Base-by-base conservation (phyloP, 2,888 invertebrate species). In the Netelia inedita region DNA sequence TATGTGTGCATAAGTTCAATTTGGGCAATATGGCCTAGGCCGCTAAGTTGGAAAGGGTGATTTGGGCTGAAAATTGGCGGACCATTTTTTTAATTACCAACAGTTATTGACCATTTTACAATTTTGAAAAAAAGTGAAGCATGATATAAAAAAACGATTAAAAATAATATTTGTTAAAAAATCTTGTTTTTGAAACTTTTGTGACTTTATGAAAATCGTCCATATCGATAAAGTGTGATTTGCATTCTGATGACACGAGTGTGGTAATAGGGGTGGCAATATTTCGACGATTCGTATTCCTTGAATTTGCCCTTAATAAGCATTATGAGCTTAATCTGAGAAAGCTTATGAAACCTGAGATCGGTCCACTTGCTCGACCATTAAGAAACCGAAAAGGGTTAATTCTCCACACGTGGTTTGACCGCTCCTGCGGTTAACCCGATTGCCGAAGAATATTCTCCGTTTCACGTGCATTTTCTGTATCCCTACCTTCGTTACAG, bases 371-470 rank as follows among this genome's bases (percentile, higher is more conserved):
- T 68, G 46, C 16, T 35, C 41, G 53, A 78, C 57, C 59, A 63
- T 57, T 69, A 65, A 85, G 78, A 57, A 78, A 79, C 57, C 81
- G 55, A 66, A 57, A 74, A 82, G 74, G 78, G 82, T 66, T 43
- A 3, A 72, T 76, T 35, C 50, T 43, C 53, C 65, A 72, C 59
- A 28, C 41, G 59, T 53, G 68, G 76, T 79, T 68, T 21, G 73
- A 79, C 69, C 68, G 5, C 23, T 16, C 53, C 71, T 82, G 71
- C 28, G 85, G 85, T 75, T 23, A 28, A 50, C 28, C 28, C 73
- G 23, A 74, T 80, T 53, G 28, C 65, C 16, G 57, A 73, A 71
- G 73, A 85, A 81, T 71, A 74, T 23, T 74, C 74, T 79, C 63
- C 65, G 19, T 61, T 72, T 61, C 50, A 16, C 1, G 16, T n/a